phyloP scores from a whole-genome alignment of 2,888 invertebrate genomes.

The Drosophila silvestris region DNA sequence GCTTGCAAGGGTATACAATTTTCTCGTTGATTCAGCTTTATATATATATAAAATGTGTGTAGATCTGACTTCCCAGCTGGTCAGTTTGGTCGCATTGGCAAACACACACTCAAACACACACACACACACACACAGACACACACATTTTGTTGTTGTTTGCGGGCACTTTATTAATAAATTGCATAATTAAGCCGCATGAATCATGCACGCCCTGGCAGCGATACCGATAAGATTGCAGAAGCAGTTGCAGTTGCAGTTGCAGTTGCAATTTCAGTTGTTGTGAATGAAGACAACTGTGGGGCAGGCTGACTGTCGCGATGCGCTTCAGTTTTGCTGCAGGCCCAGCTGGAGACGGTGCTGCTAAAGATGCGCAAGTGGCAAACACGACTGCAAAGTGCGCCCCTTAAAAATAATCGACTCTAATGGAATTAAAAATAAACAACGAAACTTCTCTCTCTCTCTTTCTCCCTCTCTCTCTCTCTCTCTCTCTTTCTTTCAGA shows the following conservation, averaged over 20 bases:
- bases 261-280: conserved; percentile 23
- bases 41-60: neutral
- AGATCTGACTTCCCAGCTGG: conserved; percentile 15
- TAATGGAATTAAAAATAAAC: conserved; percentile 7
- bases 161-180: conserved; percentile 72
- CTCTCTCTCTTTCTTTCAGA: conserved; percentile 62
- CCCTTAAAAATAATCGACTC: conserved; percentile 9
- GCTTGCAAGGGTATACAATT: neutral
- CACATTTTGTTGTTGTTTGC: neutral
- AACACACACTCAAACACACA: neutral
- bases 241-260: conserved; percentile 18
- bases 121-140: neutral
- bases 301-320: conserved; percentile 39
- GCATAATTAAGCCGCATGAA: conserved; percentile 71
- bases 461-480: neutral
- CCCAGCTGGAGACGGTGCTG: conserved; percentile 62
- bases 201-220: conserved; percentile 33
- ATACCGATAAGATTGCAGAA: conserved; percentile 51
- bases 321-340: conserved; percentile 52
- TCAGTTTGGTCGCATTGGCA: conserved; percentile 14
- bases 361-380: conserved; percentile 60
- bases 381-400: conserved; percentile 42
- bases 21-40: neutral
- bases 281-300: conserved; percentile 27
- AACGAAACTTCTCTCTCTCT: neutral